These are phyloP conservation scores for Tetraodon nigroviridis DNA, from an alignment of 2,113 vertebrate genomes.

Conservation along the genomic window DNA sequence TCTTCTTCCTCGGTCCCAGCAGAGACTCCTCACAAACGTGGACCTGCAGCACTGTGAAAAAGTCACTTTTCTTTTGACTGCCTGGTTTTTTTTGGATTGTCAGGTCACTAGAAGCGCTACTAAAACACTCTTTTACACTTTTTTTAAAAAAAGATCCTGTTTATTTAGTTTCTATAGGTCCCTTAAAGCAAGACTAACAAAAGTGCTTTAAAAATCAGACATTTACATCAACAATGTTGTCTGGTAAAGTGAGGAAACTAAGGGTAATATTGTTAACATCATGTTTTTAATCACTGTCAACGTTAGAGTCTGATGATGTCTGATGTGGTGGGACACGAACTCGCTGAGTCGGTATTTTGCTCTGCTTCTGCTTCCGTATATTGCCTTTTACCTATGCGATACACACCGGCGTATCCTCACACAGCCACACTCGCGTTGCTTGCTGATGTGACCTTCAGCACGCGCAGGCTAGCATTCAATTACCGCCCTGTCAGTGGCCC, in stretches of 20 bases:
- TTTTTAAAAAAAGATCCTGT: no score
- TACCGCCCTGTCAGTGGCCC: slow-evolving; percentile 68
- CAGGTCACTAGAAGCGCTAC: neutral
- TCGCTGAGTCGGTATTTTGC: neutral
- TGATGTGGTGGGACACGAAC: no score
- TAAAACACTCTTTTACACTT: no score
- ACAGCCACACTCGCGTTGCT: slow-evolving; percentile 27
- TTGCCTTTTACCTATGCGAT: slow-evolving; percentile 12
- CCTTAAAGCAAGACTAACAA: no score
- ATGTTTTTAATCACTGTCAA: no score
- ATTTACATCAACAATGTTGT: no score
- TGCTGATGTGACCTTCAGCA: slow-evolving; percentile 70
- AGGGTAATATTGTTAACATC: no score
- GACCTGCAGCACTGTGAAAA: slow-evolving; percentile 68
- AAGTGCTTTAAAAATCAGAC: no score
- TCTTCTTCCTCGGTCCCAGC: slow-evolving; percentile 43
- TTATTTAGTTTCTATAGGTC: no score
- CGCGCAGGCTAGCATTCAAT: slow-evolving; percentile 69
- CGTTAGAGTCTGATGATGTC: no score
- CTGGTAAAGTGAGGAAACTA: no score
- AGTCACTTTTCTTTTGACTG: slow-evolving; percentile 53
- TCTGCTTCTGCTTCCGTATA: neutral
- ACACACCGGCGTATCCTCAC: slow-evolving; percentile 23
- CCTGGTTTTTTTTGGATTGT: slow-evolving; percentile 35
- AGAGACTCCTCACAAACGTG: slow-evolving; percentile 56